These are phyloP conservation scores for Formicarius rufipectus DNA, from an alignment of 2,113 vertebrate genomes.

Conservation along the genomic window DNA sequence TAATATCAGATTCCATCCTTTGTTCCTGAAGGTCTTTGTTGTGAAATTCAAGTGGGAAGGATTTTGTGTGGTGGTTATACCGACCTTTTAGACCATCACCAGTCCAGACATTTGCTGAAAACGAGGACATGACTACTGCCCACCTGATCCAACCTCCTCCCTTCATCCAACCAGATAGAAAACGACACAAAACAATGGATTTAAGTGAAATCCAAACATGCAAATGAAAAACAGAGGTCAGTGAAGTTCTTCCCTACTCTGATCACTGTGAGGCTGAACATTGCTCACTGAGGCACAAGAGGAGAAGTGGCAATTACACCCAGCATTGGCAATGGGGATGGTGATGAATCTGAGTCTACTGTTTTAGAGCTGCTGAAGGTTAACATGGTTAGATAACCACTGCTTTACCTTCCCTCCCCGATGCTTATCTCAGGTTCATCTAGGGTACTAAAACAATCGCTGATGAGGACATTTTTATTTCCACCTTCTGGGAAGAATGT, in stretches of 20 bases:
- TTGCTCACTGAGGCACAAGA: not conserved
- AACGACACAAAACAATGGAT: not conserved
- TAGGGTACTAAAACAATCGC: not conserved
- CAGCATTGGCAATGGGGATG: too few relatives aligned
- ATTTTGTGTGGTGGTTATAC: not conserved
- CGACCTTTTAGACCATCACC: not conserved
- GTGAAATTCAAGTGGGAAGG: not conserved
- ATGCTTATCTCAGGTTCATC: not conserved
- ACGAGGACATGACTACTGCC: rapidly evolving
- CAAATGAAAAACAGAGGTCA: not conserved
- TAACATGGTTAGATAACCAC: not conserved
- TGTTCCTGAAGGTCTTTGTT: not conserved
- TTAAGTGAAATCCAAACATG: not conserved
- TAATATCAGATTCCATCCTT: not conserved
- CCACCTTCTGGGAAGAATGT: not conserved
- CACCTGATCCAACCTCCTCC: not conserved
- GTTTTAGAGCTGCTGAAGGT: not conserved
- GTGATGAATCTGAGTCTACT: not conserved
- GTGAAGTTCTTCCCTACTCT: not conserved
- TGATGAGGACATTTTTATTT: not conserved
- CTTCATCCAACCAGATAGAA: not conserved
- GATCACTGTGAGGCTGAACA: not conserved
- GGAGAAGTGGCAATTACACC: not conserved
- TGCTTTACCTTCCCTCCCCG: not conserved
- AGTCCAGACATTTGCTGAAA: not conserved